phyloP scores from a whole-genome alignment of 2,797 vertebrate genomes.

The Melanotaenia trifasciata region DNA sequence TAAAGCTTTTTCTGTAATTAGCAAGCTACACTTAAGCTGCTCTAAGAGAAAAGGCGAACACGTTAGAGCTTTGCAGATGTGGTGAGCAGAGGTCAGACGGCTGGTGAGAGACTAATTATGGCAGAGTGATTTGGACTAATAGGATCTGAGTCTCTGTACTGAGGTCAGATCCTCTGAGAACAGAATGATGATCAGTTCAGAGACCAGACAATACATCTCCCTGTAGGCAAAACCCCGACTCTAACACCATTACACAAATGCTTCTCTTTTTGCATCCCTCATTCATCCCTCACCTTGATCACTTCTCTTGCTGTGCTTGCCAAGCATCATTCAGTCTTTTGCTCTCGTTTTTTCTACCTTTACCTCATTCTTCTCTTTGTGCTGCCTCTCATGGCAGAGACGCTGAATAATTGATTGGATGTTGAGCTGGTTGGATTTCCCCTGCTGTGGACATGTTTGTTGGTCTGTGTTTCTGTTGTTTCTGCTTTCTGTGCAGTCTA shows the following conservation, averaged over 20 bases:
- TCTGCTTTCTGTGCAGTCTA: conserved; percentile 38
- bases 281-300: conserved; percentile 53
- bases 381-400: conserved; percentile 65
- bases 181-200: conserved; percentile 60
- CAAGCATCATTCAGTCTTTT: background rate
- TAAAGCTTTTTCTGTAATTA: conserved; percentile 2
- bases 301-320: conserved; percentile 31
- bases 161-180: conserved; percentile 66
- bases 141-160: conserved; percentile 57
- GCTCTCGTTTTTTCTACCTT: conserved; percentile 24
- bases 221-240: conserved; percentile 44
- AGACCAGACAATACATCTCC: conserved; percentile 54
- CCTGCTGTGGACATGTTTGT: conserved; percentile 69
- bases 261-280: conserved; percentile 52
- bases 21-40: background rate
- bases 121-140: conserved; percentile 71
- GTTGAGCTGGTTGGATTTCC: conserved; percentile 75
- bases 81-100: conserved; percentile 55
- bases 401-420: conserved; percentile 82
- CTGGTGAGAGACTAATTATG: conserved; percentile 64
- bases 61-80: conserved; percentile 51
- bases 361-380: conserved; percentile 44
- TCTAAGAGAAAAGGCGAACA: conserved; percentile 37
- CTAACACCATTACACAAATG: conserved; percentile 61
- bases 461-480: conserved; percentile 54